phyloP scores from a whole-genome alignment of 2,113 vertebrate genomes.

The Pluvialis apricaria region DNA sequence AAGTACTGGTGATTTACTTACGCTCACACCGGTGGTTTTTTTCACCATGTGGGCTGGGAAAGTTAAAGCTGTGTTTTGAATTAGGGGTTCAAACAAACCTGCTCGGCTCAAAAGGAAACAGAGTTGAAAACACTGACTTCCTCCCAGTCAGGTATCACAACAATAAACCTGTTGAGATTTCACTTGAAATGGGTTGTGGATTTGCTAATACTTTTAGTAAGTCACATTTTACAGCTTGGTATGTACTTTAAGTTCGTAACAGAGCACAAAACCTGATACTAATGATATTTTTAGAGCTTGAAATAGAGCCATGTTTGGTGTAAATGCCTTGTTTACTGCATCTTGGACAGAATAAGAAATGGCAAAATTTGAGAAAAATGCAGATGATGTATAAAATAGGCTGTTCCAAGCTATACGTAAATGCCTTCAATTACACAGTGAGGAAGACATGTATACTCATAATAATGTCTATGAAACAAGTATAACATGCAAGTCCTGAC shows the following conservation, averaged over 20 bases:
- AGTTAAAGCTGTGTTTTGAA: constrained; percentile 11
- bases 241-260: not conserved
- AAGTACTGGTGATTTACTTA: not conserved
- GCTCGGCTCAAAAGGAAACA: not conserved
- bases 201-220: not conserved
- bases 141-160: constrained; percentile 6
- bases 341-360: not conserved
- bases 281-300: not conserved
- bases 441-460: not conserved
- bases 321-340: not conserved
- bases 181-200: not conserved
- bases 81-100: constrained; percentile 1
- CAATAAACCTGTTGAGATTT: not conserved
- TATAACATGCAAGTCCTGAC: not conserved
- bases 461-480: not conserved
- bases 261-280: not conserved
- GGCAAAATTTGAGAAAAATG: not conserved
- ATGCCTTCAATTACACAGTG: fast-evolving
- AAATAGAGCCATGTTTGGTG: not conserved
- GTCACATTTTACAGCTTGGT: not conserved
- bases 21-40: not conserved
- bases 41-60: not conserved
- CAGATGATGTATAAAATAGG: not conserved
- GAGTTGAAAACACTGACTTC: not conserved
- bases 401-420: not conserved